A percentile compares a stretch with the other conserved stretches of the same genome.
Conservation (phyloP, 2,797 vertebrate genomes). For the Pitangus sulphuratus region DNA sequence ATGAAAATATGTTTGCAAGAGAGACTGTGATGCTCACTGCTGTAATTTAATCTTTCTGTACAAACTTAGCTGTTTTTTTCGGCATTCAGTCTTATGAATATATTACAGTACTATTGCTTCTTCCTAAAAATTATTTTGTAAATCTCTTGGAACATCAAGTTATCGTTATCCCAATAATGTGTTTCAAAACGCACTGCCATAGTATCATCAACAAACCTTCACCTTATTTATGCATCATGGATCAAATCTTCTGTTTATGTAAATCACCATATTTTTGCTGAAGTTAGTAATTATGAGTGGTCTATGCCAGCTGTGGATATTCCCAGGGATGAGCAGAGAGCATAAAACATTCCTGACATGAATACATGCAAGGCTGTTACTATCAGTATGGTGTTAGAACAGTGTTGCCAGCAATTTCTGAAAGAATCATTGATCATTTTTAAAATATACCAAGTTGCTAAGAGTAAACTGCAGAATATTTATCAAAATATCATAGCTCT, state of each 20-base stretch:
- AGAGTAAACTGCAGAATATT: background rate
- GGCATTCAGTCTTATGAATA: background rate
- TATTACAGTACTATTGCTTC: background rate
- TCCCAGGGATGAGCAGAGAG: slow-evolving; percentile 1
- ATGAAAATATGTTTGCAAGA: background rate
- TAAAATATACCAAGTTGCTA: background rate
- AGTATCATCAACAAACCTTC: background rate
- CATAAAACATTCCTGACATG: background rate
- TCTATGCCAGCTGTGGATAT: slow-evolving; percentile 18
- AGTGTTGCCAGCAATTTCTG: background rate
- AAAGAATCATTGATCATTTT: background rate
- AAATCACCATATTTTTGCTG: slow-evolving; percentile 28
- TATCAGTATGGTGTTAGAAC: background rate
- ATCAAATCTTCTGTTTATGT: background rate
- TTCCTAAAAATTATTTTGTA: background rate
- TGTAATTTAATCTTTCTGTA: background rate
- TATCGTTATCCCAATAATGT: fast-evolving
- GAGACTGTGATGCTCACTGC: background rate
- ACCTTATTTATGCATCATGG: background rate
- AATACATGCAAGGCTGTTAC: background rate
- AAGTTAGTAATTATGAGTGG: background rate
- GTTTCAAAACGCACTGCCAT: background rate
- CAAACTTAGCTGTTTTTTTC: background rate
- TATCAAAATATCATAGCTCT: background rate
- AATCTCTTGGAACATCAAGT: background rate